Base-by-base conservation (phyloP, 2,113 vertebrate genomes). In the Raja brachyura region DNA sequence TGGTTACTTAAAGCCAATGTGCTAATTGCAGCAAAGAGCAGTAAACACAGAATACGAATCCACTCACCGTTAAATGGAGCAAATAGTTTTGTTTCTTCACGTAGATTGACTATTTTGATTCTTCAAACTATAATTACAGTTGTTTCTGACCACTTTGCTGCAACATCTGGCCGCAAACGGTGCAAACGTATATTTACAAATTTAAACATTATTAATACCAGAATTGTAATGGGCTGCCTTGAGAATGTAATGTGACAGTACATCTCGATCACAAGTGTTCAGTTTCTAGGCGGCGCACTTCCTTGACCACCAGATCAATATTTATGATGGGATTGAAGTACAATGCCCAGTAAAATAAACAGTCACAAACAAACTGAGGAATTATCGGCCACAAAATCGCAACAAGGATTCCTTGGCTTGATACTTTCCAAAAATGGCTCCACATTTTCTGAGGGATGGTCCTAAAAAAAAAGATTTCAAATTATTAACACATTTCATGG, bases 301-400 rank as follows among this genome's bases (percentile, higher is more conserved):
- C 97, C 94, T 97, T 97, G 93, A 99, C 97, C 78, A 99, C 97
- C n/a, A 97, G 96, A 94, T 98, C 97, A 61, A 98, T 98, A 93
- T 98, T 99, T 94, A 98, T 97, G 93, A 99, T 97, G 79, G 98
- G 98, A 93, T 97, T 98, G 95, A 99, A 98, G 95, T 98, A 99
- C 93, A 99, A 96, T 70, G 97, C 98, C 98, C 97, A 98, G 95
- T 99, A 99, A 96, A 99, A 99, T 93, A 98, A 95, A 94, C 97
- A 98, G 94, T 98, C 98, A 96, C 98, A 98, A 93, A 98, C 95
- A 95, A 99, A 99, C 94, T 98, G 98, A 66, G 98, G 98, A 93
- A 98, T 95, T 39, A 99, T 95, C 93, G 97, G 98, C 98, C 98
- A 99, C 95, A 98, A 96, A 94, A 99, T 95, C 48, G 97, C 97